phyloP scores from a whole-genome alignment of 2,113 vertebrate genomes.

The Oriolus oriolus region DNA sequence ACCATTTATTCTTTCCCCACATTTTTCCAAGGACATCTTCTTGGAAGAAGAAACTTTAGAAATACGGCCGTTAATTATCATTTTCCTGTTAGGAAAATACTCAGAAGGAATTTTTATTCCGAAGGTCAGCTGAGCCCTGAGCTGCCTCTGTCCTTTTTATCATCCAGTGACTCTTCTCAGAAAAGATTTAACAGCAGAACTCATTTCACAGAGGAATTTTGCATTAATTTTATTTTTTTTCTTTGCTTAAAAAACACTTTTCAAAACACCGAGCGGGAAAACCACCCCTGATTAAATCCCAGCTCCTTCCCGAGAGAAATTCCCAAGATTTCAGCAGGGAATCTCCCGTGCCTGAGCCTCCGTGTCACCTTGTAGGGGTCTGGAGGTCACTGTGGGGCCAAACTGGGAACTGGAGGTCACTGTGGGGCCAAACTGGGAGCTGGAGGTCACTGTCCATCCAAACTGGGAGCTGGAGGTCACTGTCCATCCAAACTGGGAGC shows the following conservation, averaged over 20 bases:
- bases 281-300: not conserved
- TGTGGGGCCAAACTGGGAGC: not conserved
- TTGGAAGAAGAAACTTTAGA: not conserved
- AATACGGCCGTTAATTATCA: not conserved
- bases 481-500: too few relatives aligned
- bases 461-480: not conserved
- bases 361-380: not conserved
- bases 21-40: not conserved
- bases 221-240: accelerated
- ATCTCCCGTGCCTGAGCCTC: not conserved
- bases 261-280: not conserved
- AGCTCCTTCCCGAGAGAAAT: not conserved
- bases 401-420: not conserved
- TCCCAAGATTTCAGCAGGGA: not conserved
- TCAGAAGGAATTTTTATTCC: not conserved
- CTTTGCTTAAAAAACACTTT: not conserved
- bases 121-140: not conserved
- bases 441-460: not conserved
- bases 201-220: not conserved
- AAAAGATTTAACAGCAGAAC: not conserved
- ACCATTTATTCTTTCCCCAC: not conserved
- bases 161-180: not conserved
- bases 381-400: too few relatives aligned
- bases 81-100: not conserved
- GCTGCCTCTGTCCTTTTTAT: not conserved